phyloP scores from a whole-genome alignment of 2,888 invertebrate genomes.

The Leucoma salicis region DNA sequence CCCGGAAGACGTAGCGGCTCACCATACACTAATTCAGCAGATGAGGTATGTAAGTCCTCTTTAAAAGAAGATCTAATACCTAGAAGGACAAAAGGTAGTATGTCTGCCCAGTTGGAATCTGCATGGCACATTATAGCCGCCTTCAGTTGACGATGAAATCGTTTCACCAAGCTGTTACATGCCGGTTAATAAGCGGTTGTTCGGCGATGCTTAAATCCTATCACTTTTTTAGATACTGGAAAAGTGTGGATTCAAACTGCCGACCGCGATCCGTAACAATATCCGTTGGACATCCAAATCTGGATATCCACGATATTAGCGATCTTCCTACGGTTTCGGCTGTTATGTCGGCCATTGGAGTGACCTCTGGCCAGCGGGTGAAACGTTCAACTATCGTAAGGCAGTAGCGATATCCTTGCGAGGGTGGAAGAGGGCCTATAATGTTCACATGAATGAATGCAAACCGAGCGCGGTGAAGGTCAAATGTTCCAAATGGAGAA shows the following conservation, averaged over 20 bases:
- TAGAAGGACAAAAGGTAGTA: slow-evolving; percentile 4
- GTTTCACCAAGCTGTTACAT: background rate
- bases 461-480: no score
- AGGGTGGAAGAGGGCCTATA: background rate
- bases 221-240: background rate
- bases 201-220: background rate
- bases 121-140: slow-evolving; percentile 6
- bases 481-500: no score
- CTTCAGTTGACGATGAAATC: background rate
- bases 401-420: no score
- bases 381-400: no score
- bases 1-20: background rate
- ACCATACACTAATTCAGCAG: no score
- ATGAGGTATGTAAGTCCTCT: slow-evolving; percentile 5
- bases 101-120: background rate
- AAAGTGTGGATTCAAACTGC: background rate
- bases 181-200: slow-evolving; percentile 25
- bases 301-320: no score
- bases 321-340: no score
- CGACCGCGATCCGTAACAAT: background rate
- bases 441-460: no score
- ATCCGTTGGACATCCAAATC: background rate
- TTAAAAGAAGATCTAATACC: slow-evolving; percentile 7
- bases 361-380: no score
- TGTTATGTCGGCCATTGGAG: no score